Conservation (phyloP, 1,140 invertebrate species). For the Panonychus citri region DNA sequence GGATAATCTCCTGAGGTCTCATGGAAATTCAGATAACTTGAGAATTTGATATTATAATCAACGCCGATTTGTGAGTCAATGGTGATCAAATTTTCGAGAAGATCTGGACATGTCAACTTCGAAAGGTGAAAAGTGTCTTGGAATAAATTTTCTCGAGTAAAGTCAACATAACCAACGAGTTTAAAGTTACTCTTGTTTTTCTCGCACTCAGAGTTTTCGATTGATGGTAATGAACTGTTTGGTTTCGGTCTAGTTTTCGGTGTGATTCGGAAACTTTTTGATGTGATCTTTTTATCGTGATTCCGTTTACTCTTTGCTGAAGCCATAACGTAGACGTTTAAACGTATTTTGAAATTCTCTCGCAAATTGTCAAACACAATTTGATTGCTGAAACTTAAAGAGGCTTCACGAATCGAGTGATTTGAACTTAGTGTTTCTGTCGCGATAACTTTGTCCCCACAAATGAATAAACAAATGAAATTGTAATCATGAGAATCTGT, state of each 20-base stretch:
- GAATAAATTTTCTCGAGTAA: neutral
- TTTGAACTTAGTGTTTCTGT: neutral
- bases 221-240: neutral
- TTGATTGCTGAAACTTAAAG: neutral
- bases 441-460: neutral
- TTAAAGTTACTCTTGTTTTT: neutral
- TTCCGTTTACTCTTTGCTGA: neutral
- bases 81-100: neutral
- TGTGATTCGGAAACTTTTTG: neutral
- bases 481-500: neutral
- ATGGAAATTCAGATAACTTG: neutral
- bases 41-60: neutral
- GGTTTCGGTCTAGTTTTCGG: neutral
- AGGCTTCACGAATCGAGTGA: neutral
- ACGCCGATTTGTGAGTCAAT: neutral
- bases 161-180: neutral
- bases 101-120: no score
- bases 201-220: neutral
- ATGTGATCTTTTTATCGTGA: neutral
- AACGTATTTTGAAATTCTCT: neutral
- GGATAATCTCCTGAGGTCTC: neutral
- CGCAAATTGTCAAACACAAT: neutral
- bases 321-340: neutral
- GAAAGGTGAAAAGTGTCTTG: neutral
- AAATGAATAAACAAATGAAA: neutral